These are phyloP conservation scores for Noctua janthina DNA, from an alignment of 2,888 invertebrate genomes.

Conservation along the genomic window DNA sequence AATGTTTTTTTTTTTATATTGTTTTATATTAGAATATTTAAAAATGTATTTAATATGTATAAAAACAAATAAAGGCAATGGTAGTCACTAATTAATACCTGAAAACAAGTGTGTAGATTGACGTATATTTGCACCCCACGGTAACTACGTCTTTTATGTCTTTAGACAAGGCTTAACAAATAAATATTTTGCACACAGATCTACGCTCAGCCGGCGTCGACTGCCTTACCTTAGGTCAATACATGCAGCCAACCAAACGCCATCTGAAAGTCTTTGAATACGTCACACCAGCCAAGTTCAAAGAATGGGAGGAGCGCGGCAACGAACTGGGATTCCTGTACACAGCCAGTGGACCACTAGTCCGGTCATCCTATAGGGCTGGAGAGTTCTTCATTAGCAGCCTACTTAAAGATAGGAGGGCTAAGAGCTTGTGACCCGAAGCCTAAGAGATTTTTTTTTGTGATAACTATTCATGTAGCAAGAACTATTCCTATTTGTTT, in stretches of 20 bases:
- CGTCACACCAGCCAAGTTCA: constrained; percentile 98
- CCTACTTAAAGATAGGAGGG: constrained; percentile 92
- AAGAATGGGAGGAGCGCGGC: constrained; percentile 96
- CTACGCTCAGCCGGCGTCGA: constrained; percentile 96
- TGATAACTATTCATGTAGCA: background rate
- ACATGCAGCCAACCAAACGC: constrained; percentile 99
- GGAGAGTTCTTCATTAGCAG: constrained; percentile 98
- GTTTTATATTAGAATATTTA: too few species aligned
- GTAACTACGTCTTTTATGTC: background rate
- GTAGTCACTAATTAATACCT: background rate
- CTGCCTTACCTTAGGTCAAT: constrained; percentile 99
- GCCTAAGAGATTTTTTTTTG: constrained; percentile 1
- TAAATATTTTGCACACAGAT: constrained; percentile 89
- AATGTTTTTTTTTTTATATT: too few species aligned
- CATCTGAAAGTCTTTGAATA: constrained; percentile 99
- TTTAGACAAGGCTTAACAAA: background rate
- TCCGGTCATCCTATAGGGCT: constrained; percentile 99
- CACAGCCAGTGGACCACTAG: constrained; percentile 99
- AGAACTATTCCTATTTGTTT: background rate
- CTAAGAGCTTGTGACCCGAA: constrained; percentile 79
- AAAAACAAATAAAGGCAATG: too few species aligned
- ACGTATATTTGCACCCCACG: background rate
- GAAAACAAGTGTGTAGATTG: background rate
- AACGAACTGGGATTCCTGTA: constrained; percentile 97
- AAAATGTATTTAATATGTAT: too few species aligned